A percentile compares a stretch with the other conserved stretches of the same genome.
These are phyloP conservation scores for Lasioglossum albipes DNA, from an alignment of 1,140 invertebrate genomes.

Conservation along the genomic window DNA sequence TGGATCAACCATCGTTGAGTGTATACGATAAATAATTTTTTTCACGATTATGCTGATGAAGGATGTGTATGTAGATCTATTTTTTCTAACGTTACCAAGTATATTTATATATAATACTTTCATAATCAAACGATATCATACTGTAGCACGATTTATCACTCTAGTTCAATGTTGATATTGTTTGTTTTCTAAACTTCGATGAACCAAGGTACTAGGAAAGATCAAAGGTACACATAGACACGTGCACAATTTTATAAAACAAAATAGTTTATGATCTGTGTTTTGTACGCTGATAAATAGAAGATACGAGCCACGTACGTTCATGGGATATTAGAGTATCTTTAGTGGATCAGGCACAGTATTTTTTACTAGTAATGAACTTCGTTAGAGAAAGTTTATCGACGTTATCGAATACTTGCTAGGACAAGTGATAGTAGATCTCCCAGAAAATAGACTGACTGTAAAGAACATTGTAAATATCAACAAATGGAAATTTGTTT, in stretches of 20 bases:
- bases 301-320: constrained; percentile 16
- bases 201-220: background rate
- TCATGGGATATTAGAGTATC: constrained; percentile 17
- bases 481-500: constrained; percentile 15
- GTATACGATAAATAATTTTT: constrained; percentile 36
- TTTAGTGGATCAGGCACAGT: constrained; percentile 39
- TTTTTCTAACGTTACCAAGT: constrained; percentile 13
- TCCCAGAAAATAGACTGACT: constrained; percentile 51
- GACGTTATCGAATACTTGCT: constrained; percentile 27
- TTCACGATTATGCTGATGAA: background rate
- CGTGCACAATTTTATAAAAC: background rate
- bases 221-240: background rate
- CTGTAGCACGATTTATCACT: background rate
- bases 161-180: constrained; percentile 16
- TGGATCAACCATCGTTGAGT: constrained; percentile 74
- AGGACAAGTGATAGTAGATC: constrained; percentile 23
- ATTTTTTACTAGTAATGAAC: constrained; percentile 47
- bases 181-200: constrained; percentile 6
- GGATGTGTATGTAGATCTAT: background rate
- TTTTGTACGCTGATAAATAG: constrained; percentile 17
- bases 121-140: constrained; percentile 16
- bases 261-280: constrained; percentile 16
- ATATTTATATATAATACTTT: constrained; percentile 1
- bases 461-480: constrained; percentile 35
- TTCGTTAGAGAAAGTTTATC: constrained; percentile 13